Conservation (phyloP, 1,140 invertebrate genomes). For the Diuraphis noxia region DNA sequence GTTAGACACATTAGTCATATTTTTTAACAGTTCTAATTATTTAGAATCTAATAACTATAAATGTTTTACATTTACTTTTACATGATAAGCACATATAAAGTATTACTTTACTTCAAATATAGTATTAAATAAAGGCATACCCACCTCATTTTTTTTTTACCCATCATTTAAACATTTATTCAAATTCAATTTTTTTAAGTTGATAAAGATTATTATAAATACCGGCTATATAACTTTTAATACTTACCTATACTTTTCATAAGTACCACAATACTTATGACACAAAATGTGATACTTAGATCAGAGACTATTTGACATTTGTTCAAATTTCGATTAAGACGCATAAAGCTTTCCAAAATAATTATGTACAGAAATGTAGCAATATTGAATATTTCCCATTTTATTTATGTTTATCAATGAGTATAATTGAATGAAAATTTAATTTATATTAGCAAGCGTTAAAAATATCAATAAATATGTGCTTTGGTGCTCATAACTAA, state of each 20-base stretch:
- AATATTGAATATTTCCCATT: no score
- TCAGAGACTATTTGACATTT: no score
- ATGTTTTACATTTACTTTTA: no score
- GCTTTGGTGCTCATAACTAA: not conserved
- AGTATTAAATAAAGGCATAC: not conserved
- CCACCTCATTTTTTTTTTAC: not conserved
- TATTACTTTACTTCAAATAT: not conserved
- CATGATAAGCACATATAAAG: not conserved
- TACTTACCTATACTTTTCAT: not conserved
- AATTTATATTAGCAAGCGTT: not conserved
- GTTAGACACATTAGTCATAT: not conserved
- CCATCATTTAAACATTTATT: not conserved
- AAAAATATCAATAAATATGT: not conserved
- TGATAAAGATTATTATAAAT: not conserved
- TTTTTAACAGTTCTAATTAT: conserved; percentile 1
- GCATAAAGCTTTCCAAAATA: no score
- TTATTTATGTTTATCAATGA: not conserved
- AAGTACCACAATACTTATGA: no score
- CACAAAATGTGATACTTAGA: no score
- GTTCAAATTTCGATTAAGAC: no score
- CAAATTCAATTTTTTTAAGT: not conserved
- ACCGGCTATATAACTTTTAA: not conserved
- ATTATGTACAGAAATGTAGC: no score
- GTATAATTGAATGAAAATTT: not conserved
- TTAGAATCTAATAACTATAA: not conserved